Evolutionary conservation across 2,797 vertebrate species (phyloP).

Genomic region (Microhierax caerulescens): DNA sequence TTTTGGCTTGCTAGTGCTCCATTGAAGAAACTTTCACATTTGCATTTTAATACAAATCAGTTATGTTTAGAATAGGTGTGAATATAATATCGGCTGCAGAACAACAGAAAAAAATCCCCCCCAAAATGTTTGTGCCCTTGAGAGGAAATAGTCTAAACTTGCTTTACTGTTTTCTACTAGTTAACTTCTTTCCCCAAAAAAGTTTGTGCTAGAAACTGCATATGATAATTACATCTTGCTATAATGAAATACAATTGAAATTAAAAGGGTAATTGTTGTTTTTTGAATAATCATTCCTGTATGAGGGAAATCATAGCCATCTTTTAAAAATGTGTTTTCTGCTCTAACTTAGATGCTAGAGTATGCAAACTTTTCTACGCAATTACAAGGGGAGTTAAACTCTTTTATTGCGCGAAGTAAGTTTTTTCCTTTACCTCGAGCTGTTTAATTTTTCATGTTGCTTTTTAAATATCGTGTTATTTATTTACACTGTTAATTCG

Average conservation of each 20-base stretch:
- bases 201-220: not conserved
- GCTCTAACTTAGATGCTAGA: not conserved
- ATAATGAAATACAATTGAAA: conserved; percentile 12
- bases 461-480: not conserved
- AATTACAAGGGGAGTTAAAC: not conserved
- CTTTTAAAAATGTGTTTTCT: conserved; percentile 16
- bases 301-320: not conserved
- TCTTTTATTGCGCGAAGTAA: not conserved
- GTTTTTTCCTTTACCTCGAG: not conserved
- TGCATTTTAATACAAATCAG: conserved; percentile 28
- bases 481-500: conserved; percentile 3
- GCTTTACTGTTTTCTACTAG: not conserved
- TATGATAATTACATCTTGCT: not conserved
- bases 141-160: not conserved
- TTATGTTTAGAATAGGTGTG: conserved; percentile 47
- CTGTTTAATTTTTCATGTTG: conserved; percentile 10
- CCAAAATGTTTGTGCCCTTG: not conserved
- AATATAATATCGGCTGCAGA: not conserved
- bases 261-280: not conserved
- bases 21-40: conserved; percentile 6
- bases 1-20: not conserved
- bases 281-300: not conserved
- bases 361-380: not conserved
- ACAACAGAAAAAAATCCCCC: not conserved
- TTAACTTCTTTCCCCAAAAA: not conserved